Conservation (phyloP, 92 coral and sea anemone species). For the Pocillopora meandrina region DNA sequence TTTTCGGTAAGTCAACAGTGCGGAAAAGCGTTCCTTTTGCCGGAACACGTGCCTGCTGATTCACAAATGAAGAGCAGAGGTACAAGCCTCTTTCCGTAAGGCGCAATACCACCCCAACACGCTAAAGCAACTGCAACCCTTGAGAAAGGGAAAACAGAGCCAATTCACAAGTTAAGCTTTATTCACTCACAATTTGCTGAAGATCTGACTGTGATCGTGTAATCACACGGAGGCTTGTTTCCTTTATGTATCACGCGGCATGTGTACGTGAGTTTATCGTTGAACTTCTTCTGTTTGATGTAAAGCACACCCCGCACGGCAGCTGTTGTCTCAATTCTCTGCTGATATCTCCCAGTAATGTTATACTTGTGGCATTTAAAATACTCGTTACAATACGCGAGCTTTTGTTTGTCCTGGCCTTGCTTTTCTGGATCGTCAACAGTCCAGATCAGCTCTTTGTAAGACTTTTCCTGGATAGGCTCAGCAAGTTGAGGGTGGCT, state of each 20-base stretch:
- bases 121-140: no score
- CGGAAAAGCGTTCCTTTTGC: no score
- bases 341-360: not conserved
- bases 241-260: not conserved
- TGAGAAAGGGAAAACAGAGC: no score
- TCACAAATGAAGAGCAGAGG: no score
- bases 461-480: not conserved
- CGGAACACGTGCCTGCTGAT: no score
- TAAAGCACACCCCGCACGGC: not conserved
- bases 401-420: not conserved
- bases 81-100: no score
- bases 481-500: not conserved
- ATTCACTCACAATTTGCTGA: not conserved
- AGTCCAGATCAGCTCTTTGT: not conserved
- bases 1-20: no score
- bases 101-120: no score
- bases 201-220: not conserved
- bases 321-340: not conserved
- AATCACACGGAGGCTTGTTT: not conserved
- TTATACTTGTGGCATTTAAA: not conserved
- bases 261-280: not conserved
- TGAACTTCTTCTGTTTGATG: not conserved
- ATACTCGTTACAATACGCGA: not conserved
- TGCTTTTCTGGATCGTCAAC: not conserved
- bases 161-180: no score